phyloP scores from a whole-genome alignment of 2,113 vertebrate genomes.

The Rafetus swinhoei region DNA sequence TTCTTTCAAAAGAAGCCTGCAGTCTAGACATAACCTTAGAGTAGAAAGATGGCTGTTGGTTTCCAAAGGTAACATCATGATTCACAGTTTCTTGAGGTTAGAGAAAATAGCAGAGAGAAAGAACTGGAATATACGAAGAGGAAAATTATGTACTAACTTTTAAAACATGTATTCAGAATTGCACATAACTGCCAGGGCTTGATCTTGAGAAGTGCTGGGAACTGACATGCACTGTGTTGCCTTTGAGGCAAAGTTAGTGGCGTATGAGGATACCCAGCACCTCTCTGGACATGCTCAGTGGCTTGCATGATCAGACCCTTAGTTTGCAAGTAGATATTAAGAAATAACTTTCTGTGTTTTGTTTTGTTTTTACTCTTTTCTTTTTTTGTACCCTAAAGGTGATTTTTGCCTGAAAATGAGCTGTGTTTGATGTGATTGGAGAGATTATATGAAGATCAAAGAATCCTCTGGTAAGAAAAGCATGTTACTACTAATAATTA shows the following conservation, averaged over 20 bases:
- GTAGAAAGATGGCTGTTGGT: not conserved
- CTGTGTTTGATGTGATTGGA: not conserved
- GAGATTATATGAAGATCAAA: not conserved
- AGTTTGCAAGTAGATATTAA: not conserved
- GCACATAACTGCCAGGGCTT: not conserved
- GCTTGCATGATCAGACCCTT: not conserved
- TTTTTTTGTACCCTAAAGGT: not conserved
- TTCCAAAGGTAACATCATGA: not conserved
- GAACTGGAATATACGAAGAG: not conserved
- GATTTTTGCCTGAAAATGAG: not conserved
- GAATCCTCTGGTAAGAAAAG: not conserved
- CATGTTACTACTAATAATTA: not conserved
- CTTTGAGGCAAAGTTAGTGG: not conserved
- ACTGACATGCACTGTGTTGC: not conserved
- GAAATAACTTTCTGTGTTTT: not conserved
- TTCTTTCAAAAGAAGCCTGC: too few species aligned
- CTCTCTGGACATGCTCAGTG: not conserved
- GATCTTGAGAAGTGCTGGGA: not conserved
- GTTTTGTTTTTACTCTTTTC: not conserved
- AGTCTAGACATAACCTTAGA: not conserved
- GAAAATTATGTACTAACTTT: not conserved
- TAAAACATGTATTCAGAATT: not conserved
- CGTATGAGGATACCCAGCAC: not conserved
- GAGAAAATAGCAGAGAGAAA: not conserved
- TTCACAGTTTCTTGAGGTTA: not conserved